A percentile compares a stretch with the other conserved stretches of the same genome.
Conservation (phyloP, 2,797 vertebrate species). For the Eulemur coronatus region DNA sequence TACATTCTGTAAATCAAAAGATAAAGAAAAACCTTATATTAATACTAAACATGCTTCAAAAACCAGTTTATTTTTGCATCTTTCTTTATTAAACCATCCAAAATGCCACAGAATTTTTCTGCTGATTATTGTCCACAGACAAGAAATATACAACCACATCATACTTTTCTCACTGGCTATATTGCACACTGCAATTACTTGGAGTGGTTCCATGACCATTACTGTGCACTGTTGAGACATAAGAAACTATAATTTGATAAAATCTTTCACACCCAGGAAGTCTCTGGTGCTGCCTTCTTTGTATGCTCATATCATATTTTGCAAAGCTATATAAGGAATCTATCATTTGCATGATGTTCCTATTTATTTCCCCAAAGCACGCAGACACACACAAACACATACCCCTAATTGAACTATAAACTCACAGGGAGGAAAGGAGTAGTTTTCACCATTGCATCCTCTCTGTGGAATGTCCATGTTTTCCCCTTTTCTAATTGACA, state of each 20-base stretch:
- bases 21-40: background rate
- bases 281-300: background rate
- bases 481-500: background rate
- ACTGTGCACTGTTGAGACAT: background rate
- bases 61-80: background rate
- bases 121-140: background rate
- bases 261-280: background rate
- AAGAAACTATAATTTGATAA: background rate
- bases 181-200: background rate
- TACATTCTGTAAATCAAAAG: background rate
- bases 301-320: background rate
- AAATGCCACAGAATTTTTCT: background rate
- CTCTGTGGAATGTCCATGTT: background rate
- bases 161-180: background rate
- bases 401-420: background rate
- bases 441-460: background rate
- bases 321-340: background rate
- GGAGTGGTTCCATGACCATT: background rate
- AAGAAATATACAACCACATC: background rate
- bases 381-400: rapidly evolving
- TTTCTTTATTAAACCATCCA: background rate
- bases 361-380: background rate
- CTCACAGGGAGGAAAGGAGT: background rate
- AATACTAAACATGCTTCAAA: background rate
- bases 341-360: background rate